Evolutionary conservation across 2,113 vertebrate genomes (phyloP), one percentile per base, ranked within the genome.

Genomic region (Elephantulus edwardii): DNA sequence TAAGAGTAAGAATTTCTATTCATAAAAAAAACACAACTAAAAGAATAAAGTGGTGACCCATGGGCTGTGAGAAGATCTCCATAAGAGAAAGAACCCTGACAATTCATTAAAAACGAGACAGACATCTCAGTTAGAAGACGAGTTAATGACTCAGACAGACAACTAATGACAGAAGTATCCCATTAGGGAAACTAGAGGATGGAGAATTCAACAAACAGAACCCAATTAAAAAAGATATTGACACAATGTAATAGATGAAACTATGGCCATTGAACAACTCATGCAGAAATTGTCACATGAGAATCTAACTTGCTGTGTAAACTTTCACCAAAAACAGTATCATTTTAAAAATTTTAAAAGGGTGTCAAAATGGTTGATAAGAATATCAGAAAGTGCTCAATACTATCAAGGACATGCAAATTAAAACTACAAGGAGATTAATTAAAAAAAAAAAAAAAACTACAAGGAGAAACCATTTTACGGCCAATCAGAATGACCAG

Each of bases 101-200:
- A 88, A 83, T 38, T 70, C 62, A 83, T 11, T 52, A 78, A 79
- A 48, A 77, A 83, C 86, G 14, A 48, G 20, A 92, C n/a, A 88
- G 14, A 91, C 42, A 74, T 68, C 22, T 33, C 16, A 35, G 28
- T 17, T 74, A 62, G 48, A 88, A 91, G 75, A 22, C 56, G 64
- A 50, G 12, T 6, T 2, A 80, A 28, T 50, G 72, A 14, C 93
- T 90, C 35, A 81, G 50, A 60, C 33, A 68, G 48, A 50, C 83
- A 60, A 30, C 28, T 60, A 60, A 60, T 60, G 28, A 60, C 26
- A 6, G 26, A 60, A 9, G 56, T 30, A 19, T 28, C 26, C 56
- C 17, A n/a, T 33, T 17, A 66, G n/a, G n/a, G 64, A 19, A 19
- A 35, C 64, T 66, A 35, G 17, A 66, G n/a, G 6, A 35, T n/a